Base-by-base conservation (phyloP, 1,140 invertebrate genomes). In the Chironomus striatipennis region DNA sequence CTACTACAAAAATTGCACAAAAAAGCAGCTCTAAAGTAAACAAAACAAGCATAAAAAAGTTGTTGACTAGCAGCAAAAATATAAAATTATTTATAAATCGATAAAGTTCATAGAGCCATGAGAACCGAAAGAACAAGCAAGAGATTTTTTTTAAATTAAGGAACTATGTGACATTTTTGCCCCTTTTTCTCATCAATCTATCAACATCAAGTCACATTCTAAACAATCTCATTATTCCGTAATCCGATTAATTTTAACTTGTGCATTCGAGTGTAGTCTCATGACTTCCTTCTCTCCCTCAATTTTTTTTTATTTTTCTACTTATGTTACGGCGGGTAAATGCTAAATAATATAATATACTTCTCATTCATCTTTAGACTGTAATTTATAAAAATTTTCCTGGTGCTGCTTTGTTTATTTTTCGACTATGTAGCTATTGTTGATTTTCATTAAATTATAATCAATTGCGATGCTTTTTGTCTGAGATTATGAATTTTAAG, bases 181-280 rank as follows among this genome's bases (percentile, higher is more conserved):
- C 12, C 9, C 12, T 57, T 5, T 57, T 47, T 57, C 47, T 20
- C 65, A 70, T 70, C 65, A 18, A 70, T 70, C 65, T 18, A 20
- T 57, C 47, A 57, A 34, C 24, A 34, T 34, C 12, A 57, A 57
- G 47, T 57, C 47, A 57, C 12, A 57, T 18, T 70, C 65, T 70
- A 70, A 20, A 70, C 65, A 70, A 70, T 70, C 65, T 70, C 65
- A 70, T 70, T 70, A 70, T 20, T 20, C 18, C 65, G 12, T 70
- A 70, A 70, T 70, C 65, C n/a, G 65, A 70, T 70, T 70, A 70
- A 70, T 70, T 70, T 70, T 70, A 70, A 70, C 65, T 70, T 70
- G 47, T 57, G 47, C 47, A 57, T 57, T 57, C 47, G n/a, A 34
- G 24, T 34, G 24, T 34, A 34, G 24, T 34, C 24, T 34, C 24